Conservation (phyloP, 2,113 vertebrate genomes). For the Piliocolobus tephrosceles region DNA sequence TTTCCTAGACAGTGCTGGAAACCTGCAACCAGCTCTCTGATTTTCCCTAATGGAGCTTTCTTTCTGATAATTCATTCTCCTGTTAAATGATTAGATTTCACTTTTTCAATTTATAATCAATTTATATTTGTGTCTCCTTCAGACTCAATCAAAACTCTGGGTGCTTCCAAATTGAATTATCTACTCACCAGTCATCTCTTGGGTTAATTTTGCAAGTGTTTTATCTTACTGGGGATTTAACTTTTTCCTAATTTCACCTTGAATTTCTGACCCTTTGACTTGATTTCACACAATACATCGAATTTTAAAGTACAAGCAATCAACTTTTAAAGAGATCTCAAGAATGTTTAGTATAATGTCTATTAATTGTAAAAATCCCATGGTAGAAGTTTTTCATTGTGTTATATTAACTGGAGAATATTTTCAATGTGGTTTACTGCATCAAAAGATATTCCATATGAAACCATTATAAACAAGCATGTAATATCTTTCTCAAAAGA, state of each 20-base stretch:
- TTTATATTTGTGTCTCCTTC: neutral
- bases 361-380: neutral
- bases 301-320: neutral
- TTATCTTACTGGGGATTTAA: neutral
- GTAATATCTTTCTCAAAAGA: neutral
- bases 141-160: neutral
- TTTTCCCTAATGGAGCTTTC: neutral
- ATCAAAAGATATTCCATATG: neutral
- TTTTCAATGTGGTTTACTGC: neutral
- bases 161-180: neutral
- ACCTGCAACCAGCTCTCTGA: neutral
- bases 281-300: neutral
- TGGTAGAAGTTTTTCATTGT: neutral
- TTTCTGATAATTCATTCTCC: neutral
- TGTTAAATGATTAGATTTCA: neutral
- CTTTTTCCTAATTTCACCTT: constrained; percentile 12
- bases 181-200: neutral
- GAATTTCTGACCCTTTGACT: neutral
- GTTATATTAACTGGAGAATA: neutral
- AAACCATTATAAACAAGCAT: neutral
- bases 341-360: neutral
- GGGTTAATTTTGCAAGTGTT: neutral
- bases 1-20: neutral
- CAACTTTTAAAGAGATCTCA: neutral
- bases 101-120: neutral